These are phyloP conservation scores for Ctenochaetus hawaiiensis DNA, from an alignment of 2,797 vertebrate species.

Conservation along the genomic window DNA sequence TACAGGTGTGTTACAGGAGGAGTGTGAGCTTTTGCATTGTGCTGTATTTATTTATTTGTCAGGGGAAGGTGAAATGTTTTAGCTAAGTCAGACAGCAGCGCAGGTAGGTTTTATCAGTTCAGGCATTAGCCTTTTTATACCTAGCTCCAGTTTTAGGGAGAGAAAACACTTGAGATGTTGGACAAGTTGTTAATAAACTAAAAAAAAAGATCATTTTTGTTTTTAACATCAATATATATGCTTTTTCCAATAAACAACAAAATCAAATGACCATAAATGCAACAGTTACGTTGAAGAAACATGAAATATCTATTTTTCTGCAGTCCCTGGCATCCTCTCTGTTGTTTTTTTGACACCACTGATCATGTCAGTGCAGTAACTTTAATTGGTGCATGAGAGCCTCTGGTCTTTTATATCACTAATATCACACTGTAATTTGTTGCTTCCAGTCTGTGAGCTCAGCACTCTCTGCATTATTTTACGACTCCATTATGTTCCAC, in stretches of 20 bases:
- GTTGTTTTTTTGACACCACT: too few species aligned
- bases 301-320: too few species aligned
- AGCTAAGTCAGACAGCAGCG: not conserved
- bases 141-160: not conserved
- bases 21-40: slow-evolving; percentile 1
- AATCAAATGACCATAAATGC: too few species aligned
- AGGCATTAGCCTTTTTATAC: not conserved
- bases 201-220: not conserved
- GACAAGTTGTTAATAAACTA: not conserved
- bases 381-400: too few species aligned
- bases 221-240: not conserved
- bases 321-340: too few species aligned
- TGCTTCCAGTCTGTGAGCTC: not conserved
- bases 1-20: slow-evolving; percentile 15
- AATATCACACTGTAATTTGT: too few species aligned
- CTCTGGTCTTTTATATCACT: too few species aligned
- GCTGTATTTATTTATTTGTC: not conserved
- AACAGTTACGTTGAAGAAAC: too few species aligned
- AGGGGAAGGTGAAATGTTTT: not conserved
- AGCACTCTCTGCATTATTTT: not conserved
- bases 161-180: not conserved
- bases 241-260: too few species aligned
- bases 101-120: too few species aligned
- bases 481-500: not conserved
- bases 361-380: too few species aligned